Evolutionary conservation across 2,888 invertebrate species (phyloP).

Genomic region (Phoenoteleia sp.): DNA sequence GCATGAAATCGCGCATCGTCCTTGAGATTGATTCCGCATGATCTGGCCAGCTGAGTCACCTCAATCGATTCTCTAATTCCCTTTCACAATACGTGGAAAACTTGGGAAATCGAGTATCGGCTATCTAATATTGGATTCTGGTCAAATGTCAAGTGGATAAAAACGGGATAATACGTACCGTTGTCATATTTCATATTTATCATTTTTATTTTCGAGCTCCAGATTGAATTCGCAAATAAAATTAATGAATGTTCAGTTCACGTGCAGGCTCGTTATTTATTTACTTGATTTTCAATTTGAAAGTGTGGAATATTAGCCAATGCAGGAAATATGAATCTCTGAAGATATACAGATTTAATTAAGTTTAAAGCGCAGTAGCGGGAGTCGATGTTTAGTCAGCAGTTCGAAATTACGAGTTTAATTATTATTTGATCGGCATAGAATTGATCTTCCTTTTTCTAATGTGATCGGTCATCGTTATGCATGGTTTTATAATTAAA

Average conservation of each 20-base stretch:
- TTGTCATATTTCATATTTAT: slow-evolving; percentile 37
- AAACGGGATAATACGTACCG: slow-evolving; percentile 14
- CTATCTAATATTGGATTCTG: slow-evolving; percentile 34
- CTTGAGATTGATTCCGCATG: slow-evolving; percentile 75
- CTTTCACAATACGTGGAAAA: slow-evolving; percentile 37
- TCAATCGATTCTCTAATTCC: slow-evolving; percentile 61
- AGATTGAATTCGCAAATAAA: not conserved
- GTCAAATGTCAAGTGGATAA: slow-evolving; percentile 45
- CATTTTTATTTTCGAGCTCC: slow-evolving; percentile 7
- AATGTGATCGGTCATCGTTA: too few relatives aligned
- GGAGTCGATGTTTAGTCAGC: too few relatives aligned
- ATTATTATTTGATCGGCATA: too few relatives aligned
- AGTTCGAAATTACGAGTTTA: too few relatives aligned
- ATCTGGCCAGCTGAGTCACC: slow-evolving; percentile 72
- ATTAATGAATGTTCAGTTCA: not conserved
- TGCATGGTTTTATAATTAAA: too few relatives aligned
- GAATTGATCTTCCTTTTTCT: too few relatives aligned
- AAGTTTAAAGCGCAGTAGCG: too few relatives aligned
- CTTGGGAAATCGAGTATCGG: slow-evolving; percentile 27
- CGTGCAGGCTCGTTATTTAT: too few relatives aligned
- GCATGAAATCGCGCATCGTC: slow-evolving; percentile 52
- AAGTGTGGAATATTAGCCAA: too few relatives aligned
- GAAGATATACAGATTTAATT: too few relatives aligned
- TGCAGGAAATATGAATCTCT: too few relatives aligned
- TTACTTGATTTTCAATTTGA: too few relatives aligned